phyloP scores from a whole-genome alignment of 1,140 invertebrate species.

The Alviniconcha marisindica region DNA sequence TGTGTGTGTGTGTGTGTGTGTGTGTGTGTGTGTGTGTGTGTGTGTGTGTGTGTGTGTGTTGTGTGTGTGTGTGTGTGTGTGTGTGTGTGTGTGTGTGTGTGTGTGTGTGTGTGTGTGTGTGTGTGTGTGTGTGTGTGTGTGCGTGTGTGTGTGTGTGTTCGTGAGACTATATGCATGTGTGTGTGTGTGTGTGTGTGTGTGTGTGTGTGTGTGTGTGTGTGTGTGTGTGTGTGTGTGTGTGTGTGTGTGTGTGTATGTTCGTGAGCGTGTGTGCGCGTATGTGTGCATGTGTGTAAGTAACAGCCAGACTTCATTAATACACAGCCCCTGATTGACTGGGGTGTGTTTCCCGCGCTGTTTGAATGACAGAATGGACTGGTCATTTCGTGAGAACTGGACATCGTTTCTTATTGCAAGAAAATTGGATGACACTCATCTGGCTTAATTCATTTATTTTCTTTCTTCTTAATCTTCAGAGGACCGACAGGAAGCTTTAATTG shows the following conservation, averaged over 20 bases:
- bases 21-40: background rate
- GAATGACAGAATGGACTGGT: too few species aligned
- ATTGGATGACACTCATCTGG: too few species aligned
- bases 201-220: slow-evolving; percentile 26
- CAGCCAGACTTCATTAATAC: too few species aligned
- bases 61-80: background rate
- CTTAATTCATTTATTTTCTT: too few species aligned
- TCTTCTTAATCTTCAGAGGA: too few species aligned
- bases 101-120: slow-evolving; percentile 3
- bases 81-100: slow-evolving; percentile 17
- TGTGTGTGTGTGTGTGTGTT: background rate
- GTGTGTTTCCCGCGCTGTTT: too few species aligned
- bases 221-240: slow-evolving; percentile 7
- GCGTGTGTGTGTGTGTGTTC: background rate
- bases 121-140: background rate
- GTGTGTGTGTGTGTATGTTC: background rate
- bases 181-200: background rate
- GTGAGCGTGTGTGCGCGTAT: background rate
- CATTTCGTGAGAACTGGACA: too few species aligned
- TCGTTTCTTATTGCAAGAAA: too few species aligned
- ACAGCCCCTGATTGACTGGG: too few species aligned
- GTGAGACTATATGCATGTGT: background rate
- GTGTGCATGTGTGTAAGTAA: background rate
- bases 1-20: background rate
- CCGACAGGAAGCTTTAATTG: too few species aligned